Evolutionary conservation across 2,113 vertebrate species (phyloP).

Genomic region (Bucco capensis): DNA sequence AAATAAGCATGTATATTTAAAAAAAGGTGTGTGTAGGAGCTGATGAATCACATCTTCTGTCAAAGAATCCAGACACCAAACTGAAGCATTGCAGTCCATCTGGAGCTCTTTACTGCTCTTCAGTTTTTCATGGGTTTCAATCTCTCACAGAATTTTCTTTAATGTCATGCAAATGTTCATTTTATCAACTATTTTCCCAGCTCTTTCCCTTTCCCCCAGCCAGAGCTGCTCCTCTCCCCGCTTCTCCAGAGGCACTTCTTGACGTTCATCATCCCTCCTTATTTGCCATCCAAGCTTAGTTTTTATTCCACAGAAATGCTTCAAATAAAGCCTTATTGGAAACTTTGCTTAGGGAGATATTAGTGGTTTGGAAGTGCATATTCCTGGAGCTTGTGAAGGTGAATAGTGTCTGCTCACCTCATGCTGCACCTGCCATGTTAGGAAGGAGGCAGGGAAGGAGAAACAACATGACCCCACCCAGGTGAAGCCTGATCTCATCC

Average conservation of each 20-base stretch:
- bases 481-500: background rate
- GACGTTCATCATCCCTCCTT: background rate
- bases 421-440: background rate
- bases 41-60: slow-evolving; percentile 36
- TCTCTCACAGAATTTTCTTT: background rate
- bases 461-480: background rate
- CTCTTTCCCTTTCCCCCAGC: background rate
- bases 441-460: background rate
- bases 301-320: background rate
- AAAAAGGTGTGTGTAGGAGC: background rate
- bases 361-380: background rate
- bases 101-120: slow-evolving; percentile 8
- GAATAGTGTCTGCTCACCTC: background rate
- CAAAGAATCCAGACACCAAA: slow-evolving; percentile 3
- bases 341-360: background rate
- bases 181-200: background rate
- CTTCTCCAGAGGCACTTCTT: background rate
- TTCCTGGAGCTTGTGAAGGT: background rate
- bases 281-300: background rate
- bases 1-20: background rate
- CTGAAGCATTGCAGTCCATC: background rate
- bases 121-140: background rate
- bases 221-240: background rate
- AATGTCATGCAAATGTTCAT: background rate
- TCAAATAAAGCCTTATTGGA: slow-evolving; percentile 42